A percentile compares a stretch with the other conserved stretches of the same genome.
Evolutionary conservation across 2,888 invertebrate species (phyloP).

Genomic region (Mythimna loreyi): DNA sequence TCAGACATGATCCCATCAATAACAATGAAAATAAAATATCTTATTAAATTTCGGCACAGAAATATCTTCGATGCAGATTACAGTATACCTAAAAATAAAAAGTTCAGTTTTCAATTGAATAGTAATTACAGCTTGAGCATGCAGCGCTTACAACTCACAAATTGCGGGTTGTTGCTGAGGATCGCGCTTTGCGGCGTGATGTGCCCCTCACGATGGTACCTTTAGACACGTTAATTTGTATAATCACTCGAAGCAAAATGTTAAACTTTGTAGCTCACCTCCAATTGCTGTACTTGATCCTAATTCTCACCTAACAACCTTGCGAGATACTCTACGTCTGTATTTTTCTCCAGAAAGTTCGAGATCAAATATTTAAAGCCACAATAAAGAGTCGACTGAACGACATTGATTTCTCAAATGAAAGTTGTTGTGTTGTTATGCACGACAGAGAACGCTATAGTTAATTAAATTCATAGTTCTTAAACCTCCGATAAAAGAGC

Average conservation of each 20-base stretch:
- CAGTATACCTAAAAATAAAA: slow-evolving; percentile 52
- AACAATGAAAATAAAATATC: neutral
- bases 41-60: neutral
- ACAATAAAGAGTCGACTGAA: slow-evolving; percentile 64
- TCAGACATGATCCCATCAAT: too few relatives aligned
- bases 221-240: slow-evolving; percentile 81
- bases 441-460: slow-evolving; percentile 60
- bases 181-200: slow-evolving; percentile 69
- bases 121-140: slow-evolving; percentile 72
- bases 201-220: slow-evolving; percentile 74
- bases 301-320: slow-evolving; percentile 49
- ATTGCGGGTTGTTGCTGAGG: slow-evolving; percentile 73
- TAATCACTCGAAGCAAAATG: slow-evolving; percentile 72
- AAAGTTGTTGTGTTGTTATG: slow-evolving; percentile 73
- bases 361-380: slow-evolving; percentile 48
- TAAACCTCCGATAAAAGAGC: slow-evolving; percentile 66
- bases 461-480: slow-evolving; percentile 69
- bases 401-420: slow-evolving; percentile 74
- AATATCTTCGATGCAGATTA: slow-evolving; percentile 30
- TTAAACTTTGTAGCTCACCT: slow-evolving; percentile 57
- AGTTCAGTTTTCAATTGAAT: slow-evolving; percentile 75
- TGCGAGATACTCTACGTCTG: slow-evolving; percentile 16
- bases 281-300: slow-evolving; percentile 48
- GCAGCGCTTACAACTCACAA: slow-evolving; percentile 71
- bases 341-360: slow-evolving; percentile 52